Conservation (phyloP, 2,888 invertebrate species). For the Terebella lapidaria region DNA sequence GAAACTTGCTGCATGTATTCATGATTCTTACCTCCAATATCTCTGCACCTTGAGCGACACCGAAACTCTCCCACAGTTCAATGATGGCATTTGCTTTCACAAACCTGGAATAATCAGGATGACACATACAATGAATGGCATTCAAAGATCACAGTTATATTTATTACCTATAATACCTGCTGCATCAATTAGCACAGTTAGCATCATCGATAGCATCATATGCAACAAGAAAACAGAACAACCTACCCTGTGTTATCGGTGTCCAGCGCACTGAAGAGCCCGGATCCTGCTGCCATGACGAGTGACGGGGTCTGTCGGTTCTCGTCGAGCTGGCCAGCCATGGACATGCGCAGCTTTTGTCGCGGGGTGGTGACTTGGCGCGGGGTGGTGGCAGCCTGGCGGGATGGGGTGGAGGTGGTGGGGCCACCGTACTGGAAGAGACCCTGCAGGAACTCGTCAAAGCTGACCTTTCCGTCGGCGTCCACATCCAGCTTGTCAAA, state of each 20-base stretch:
- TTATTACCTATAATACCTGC: neutral
- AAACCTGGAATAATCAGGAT: conserved; percentile 31
- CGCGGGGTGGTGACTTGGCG: conserved; percentile 11
- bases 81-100: conserved; percentile 45
- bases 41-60: conserved; percentile 41
- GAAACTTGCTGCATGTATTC: no score
- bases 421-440: conserved; percentile 57
- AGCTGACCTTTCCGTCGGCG: conserved; percentile 63
- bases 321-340: conserved; percentile 6
- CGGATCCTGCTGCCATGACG: conserved; percentile 35
- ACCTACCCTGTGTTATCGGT: conserved; percentile 46
- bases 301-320: conserved; percentile 30
- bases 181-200: neutral
- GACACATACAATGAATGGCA: no score
- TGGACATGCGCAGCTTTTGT: conserved; percentile 14
- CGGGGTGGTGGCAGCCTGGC: conserved; percentile 6
- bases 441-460: conserved; percentile 63
- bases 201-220: neutral
- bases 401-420: conserved; percentile 6
- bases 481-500: conserved; percentile 65
- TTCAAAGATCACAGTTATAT: neutral
- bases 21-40: conserved; percentile 29
- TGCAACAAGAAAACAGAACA: neutral
- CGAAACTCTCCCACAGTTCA: conserved; percentile 50
- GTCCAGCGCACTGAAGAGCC: conserved; percentile 48